Evolutionary conservation across 2,797 vertebrate species (phyloP), one percentile per base, ranked within the genome.

Genomic region (Clamator glandarius): DNA sequence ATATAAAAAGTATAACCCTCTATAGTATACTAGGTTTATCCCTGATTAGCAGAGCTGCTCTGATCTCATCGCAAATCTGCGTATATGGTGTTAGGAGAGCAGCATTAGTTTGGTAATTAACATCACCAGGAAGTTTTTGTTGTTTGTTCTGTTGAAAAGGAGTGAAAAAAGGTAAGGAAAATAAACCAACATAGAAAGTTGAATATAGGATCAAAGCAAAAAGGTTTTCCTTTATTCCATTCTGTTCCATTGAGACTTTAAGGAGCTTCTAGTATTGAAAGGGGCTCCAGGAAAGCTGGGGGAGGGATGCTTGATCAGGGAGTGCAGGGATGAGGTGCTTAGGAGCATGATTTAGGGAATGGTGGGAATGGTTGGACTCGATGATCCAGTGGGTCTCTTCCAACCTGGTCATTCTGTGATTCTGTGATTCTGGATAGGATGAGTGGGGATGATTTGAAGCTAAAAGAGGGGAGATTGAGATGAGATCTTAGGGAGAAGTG

Each of bases 61-160:
- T 86, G 73, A 74, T 69, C 90, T 59, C 58, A 1, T 29, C 1
- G 19, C 29, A 51, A 70, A 74, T 82, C 87, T 57, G 83, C 55
- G 54, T 15, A 0, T 31, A 2, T 77, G 63, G 54, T 21, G 25
- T 12, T 17, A 93, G 92, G 85, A 90, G 70, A 83, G 66, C 9
- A 35, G 39, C 81, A 70, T 74, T 81, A 8, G 15, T 26, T 83
- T 68, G 66, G 66, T 92, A 75, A 96, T 96, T 95, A 96, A 80
- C 51, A 55, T 57, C 0, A 2, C 62, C 36, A 51, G 46, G 57
- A 96, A 57, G 31, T 91, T 61, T 73, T 64, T 28, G 7, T 68
- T 4, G 0, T 72, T 89, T 39, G 6, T n/a, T 8, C 19, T 24
- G 28, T 29, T 69, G 80, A 48, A 93, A 85, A 84, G 6, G 35